phyloP scores from a whole-genome alignment of 2,888 invertebrate species.

The Eugnorisma glareosa region DNA sequence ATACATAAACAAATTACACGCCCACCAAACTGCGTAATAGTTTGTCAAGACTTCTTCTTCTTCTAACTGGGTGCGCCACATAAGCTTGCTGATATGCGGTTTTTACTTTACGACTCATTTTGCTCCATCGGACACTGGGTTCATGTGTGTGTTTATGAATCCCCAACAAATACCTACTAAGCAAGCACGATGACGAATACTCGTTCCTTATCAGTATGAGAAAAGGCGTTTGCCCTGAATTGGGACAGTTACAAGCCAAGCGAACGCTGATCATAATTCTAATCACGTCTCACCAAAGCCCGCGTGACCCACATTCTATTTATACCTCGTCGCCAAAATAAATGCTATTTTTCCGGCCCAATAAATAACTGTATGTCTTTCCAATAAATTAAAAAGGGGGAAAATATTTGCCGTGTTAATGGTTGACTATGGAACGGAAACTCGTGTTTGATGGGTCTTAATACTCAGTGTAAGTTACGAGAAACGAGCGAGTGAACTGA shows the following conservation, averaged over 20 bases:
- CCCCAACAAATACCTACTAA: background rate
- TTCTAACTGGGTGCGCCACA: too few relatives aligned
- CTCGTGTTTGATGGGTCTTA: conserved; percentile 69
- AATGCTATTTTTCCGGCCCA: conserved; percentile 40
- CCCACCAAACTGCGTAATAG: too few relatives aligned
- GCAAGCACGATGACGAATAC: background rate
- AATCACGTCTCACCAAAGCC: conserved; percentile 43
- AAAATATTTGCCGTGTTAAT: conserved; percentile 77
- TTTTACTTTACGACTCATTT: too few relatives aligned
- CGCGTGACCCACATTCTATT: conserved; percentile 51
- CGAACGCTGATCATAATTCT: conserved; percentile 39
- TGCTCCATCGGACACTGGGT: too few relatives aligned
- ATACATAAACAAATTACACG: too few relatives aligned
- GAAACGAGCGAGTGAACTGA: background rate
- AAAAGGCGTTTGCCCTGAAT: background rate
- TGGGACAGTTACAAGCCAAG: conserved; percentile 9
- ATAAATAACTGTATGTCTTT: conserved; percentile 36
- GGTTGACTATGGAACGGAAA: conserved; percentile 72
- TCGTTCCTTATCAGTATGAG: background rate
- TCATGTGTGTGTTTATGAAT: too few relatives aligned
- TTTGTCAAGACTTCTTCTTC: too few relatives aligned
- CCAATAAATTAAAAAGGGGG: conserved; percentile 69
- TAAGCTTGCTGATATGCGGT: too few relatives aligned
- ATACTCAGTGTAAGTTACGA: conserved; percentile 54
- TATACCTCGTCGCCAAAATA: conserved; percentile 41